A percentile compares a stretch with the other conserved stretches of the same genome.
phyloP scores from a whole-genome alignment of 2,113 vertebrate species.

The Paedocypris sp. region DNA sequence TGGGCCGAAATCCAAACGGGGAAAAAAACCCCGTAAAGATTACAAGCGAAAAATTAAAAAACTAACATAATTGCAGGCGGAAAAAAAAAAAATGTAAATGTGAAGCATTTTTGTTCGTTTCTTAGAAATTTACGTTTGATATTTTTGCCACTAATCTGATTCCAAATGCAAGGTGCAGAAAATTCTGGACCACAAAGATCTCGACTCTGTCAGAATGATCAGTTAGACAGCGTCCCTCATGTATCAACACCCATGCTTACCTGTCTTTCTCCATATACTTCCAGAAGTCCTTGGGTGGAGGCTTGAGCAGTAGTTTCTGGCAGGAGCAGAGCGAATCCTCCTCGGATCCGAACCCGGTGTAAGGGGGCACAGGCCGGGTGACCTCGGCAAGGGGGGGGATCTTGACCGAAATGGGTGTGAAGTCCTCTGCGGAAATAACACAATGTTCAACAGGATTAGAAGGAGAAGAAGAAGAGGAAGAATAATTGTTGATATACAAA shows the following conservation, averaged over 20 bases:
- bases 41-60: too few species aligned
- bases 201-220: slow-evolving; percentile 9
- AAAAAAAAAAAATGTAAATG: too few species aligned
- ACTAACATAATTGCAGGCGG: too few species aligned
- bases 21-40: too few species aligned
- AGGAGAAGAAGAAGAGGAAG: slow-evolving; percentile 9
- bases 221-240: neutral
- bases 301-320: slow-evolving; percentile 57
- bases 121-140: too few species aligned
- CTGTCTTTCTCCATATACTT: slow-evolving; percentile 80
- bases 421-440: slow-evolving; percentile 62
- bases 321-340: slow-evolving; percentile 83
- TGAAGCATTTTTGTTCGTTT: too few species aligned
- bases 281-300: slow-evolving; percentile 61
- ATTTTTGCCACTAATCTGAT: too few species aligned
- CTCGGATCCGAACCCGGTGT: slow-evolving; percentile 85
- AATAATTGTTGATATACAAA: too few species aligned
- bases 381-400: slow-evolving; percentile 48
- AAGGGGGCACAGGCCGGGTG: slow-evolving; percentile 66
- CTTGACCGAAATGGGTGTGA: slow-evolving; percentile 68
- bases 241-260: slow-evolving; percentile 45
- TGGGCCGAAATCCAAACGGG: too few species aligned
- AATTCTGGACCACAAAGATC: slow-evolving; percentile 6
- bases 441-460: too few species aligned
- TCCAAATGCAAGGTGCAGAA: too few species aligned